Conservation (phyloP, 1,140 invertebrate genomes). For the Scaptodrosophila lebanonensis region DNA sequence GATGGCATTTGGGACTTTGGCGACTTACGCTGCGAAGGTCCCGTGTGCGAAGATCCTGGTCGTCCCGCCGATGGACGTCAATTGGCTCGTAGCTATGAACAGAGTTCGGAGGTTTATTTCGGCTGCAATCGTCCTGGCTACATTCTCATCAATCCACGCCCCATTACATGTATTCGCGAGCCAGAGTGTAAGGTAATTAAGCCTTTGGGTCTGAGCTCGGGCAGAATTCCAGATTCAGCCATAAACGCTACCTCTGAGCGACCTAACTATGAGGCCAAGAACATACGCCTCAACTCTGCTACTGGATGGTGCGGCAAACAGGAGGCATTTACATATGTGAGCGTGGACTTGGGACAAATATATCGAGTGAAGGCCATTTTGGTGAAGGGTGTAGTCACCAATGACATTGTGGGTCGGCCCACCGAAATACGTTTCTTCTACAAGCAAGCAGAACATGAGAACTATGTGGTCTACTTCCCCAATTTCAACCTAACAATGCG, state of each 20-base stretch:
- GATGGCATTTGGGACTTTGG: slow-evolving; percentile 98
- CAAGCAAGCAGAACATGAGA: slow-evolving; percentile 94
- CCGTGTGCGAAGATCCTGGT: slow-evolving; percentile 96
- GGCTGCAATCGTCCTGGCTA: slow-evolving; percentile 94
- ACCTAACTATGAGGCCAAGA: slow-evolving; percentile 93
- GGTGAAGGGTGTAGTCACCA: slow-evolving; percentile 95
- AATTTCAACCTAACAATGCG: slow-evolving; percentile 96
- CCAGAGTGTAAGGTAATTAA: slow-evolving; percentile 95
- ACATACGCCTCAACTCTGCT: slow-evolving; percentile 93
- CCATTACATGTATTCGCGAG: slow-evolving; percentile 93
- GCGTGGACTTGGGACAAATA: slow-evolving; percentile 93
- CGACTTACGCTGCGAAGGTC: slow-evolving; percentile 95
- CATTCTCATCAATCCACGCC: slow-evolving; percentile 92
- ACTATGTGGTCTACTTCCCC: slow-evolving; percentile 97
- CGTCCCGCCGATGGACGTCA: slow-evolving; percentile 94
- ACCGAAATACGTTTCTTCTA: slow-evolving; percentile 98
- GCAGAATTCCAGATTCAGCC: slow-evolving; percentile 94
- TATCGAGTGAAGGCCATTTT: slow-evolving; percentile 94
- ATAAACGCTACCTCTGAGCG: slow-evolving; percentile 96
- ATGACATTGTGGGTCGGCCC: slow-evolving; percentile 94
- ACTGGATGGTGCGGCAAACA: slow-evolving; percentile 97
- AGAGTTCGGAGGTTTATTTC: slow-evolving; percentile 93
- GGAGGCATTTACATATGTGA: slow-evolving; percentile 96
- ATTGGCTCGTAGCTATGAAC: slow-evolving; percentile 93
- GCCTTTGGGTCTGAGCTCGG: slow-evolving; percentile 93